These are phyloP conservation scores for Octomys mimax DNA, from an alignment of 2,797 vertebrate species.

Conservation along the genomic window DNA sequence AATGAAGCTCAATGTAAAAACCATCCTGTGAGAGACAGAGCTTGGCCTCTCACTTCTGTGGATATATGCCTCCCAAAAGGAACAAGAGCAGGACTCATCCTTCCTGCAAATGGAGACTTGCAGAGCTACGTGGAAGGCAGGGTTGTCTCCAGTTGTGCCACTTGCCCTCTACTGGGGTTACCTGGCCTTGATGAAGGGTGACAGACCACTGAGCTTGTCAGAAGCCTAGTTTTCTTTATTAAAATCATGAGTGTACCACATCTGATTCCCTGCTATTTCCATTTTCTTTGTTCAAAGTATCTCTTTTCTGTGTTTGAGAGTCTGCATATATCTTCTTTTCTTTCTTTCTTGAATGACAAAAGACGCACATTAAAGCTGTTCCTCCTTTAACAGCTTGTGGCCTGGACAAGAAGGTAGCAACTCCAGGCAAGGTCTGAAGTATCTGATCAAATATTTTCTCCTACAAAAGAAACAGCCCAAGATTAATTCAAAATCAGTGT, in stretches of 20 bases:
- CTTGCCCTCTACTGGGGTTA: constrained; percentile 69
- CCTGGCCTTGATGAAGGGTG: neutral
- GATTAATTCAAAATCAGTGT: neutral
- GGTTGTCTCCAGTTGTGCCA: constrained; percentile 46
- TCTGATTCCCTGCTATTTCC: constrained; percentile 48
- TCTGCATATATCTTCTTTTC: constrained; percentile 82
- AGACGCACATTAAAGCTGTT: constrained; percentile 89
- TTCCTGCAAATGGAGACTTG: constrained; percentile 61
- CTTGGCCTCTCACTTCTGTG: constrained; percentile 89
- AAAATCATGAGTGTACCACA: constrained; percentile 79
- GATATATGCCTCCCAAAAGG: constrained; percentile 88
- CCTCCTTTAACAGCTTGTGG: constrained; percentile 91
- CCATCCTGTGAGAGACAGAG: constrained; percentile 87
- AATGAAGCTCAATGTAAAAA: constrained; percentile 91
- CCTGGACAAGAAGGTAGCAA: constrained; percentile 91
- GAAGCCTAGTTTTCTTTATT: constrained; percentile 1
- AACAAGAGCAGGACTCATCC: constrained; percentile 60
- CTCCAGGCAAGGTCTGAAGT: constrained; percentile 89
- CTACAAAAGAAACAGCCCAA: constrained; percentile 77
- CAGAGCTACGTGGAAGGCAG: neutral
- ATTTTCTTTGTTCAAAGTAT: constrained; percentile 12
- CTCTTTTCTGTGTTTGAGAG: constrained; percentile 15
- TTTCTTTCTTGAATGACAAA: constrained; percentile 90
- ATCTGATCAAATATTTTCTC: constrained; percentile 88
- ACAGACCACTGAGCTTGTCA: neutral